Evolutionary conservation across 2,113 vertebrate genomes (phyloP), one percentile per base, ranked within the genome.

Genomic region (Antigone vipio): DNA sequence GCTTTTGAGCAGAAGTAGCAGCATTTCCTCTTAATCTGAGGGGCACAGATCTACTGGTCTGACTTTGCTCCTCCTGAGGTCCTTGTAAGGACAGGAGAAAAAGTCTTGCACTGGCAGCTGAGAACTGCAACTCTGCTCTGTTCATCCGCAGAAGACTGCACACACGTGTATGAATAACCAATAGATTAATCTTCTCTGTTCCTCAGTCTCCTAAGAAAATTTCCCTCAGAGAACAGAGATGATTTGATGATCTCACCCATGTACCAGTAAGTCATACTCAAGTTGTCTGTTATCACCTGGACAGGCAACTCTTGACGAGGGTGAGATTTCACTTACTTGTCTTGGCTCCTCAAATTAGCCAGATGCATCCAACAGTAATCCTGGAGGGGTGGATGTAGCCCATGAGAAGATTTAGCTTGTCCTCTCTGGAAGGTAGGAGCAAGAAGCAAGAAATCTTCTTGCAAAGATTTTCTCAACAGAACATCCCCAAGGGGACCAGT

Each of bases 91-190:
- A n/a, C 29, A 27, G 60, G 10, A 91, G n/a, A 89, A 40, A 35
- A 73, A 71, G 50, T 6, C 10, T 27, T 32, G 16, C 9, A 12
- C 26, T 42, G 38, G 34, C 34, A 74, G 60, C 23, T 24, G 15
- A 42, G n/a, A 89, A 71, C 13, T 20, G n/a, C 73, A 67, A 9
- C 73, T 44, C 59, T 21, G 15, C 42, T 75, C 26, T 24, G 35
- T 17, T 89, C n/a, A 30, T 17, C 69, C 1, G 0, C 64, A 23
- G 30, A 23, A 50, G 19, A 26, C 35, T 5, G 20, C 12, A 40
- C 0, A 0, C 6, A 11, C 1, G 0, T 1, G 1, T 7, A 27
- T 18, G 17, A 52, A 42, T 1, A 4, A 76, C 34, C 30, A 38
- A 53, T 2, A 59, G 9, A 77, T 47, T 9, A 9, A 53, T 12